phyloP scores from a whole-genome alignment of 2,113 vertebrate genomes.

The Nothoprocta perdicaria region DNA sequence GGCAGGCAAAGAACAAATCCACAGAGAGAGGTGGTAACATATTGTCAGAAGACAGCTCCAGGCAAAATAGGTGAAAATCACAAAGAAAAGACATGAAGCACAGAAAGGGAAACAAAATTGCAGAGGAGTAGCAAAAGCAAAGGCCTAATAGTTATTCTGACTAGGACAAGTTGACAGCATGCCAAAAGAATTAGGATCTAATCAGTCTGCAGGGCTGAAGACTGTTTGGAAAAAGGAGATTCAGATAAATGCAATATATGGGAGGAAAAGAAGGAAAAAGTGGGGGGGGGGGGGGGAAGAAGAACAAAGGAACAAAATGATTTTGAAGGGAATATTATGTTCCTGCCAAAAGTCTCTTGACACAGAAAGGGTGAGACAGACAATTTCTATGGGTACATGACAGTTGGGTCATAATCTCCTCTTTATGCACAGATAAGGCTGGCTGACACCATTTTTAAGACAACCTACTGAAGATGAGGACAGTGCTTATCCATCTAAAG shows the following conservation, averaged over 20 bases:
- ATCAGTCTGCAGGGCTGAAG: slow-evolving; percentile 66
- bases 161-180: slow-evolving; percentile 69
- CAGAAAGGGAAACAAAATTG: slow-evolving; percentile 73
- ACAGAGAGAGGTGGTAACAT: slow-evolving; percentile 63
- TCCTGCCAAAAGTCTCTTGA: slow-evolving; percentile 74
- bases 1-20: slow-evolving; percentile 72
- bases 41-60: slow-evolving; percentile 73
- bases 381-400: slow-evolving; percentile 43
- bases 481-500: not conserved
- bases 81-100: slow-evolving; percentile 60
- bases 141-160: slow-evolving; percentile 72
- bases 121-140: slow-evolving; percentile 65
- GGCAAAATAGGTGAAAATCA: slow-evolving; percentile 78
- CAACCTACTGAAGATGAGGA: not conserved
- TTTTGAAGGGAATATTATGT: slow-evolving; percentile 77
- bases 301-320: slow-evolving; percentile 61
- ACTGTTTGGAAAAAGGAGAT: slow-evolving; percentile 50
- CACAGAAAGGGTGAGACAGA: slow-evolving; percentile 68
- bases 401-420: slow-evolving; percentile 48
- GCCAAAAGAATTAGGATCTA: slow-evolving; percentile 77
- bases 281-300: too few relatives aligned
- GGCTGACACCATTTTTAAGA: slow-evolving; percentile 20
- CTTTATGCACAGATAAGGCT: slow-evolving; percentile 41
- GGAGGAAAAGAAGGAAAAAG: not conserved
- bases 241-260: slow-evolving; percentile 67